Base-by-base conservation (phyloP, 2,797 vertebrate genomes). In the Rhabdomys pumilio region DNA sequence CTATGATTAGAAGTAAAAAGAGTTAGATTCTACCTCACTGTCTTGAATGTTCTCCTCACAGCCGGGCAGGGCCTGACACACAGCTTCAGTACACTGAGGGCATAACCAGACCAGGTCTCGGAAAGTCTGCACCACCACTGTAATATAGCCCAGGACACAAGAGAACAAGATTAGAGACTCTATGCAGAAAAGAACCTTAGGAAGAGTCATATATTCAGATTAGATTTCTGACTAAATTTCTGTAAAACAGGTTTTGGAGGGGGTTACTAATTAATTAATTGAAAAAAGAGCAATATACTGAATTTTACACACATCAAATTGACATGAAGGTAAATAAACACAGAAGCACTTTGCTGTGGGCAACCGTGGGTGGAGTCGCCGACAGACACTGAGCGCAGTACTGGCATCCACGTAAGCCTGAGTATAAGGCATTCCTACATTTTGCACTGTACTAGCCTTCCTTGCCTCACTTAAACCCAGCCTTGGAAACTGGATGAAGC, bases 31-130 rank as follows among this genome's bases (percentile, higher is more conserved):
- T 95, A 99, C 99, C 99, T 99, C 99, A 0, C 98, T 99, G n/a
- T 99, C 99, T 97, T 99, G 99, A 96, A 99, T 98, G 29, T 72
- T 98, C 24, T 99, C 99, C 95, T 99, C 99, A 69, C 99, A 99
- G 97, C 99, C 98, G 8, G 99, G 99, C 8, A 99, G 98, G 0
- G 99, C 99, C 93, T 69, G 97, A 97, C 99, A 99, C 96, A 99
- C 99, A 0, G 99, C 98, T 7, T 98, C 97, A 0, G 98, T 98
- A 97, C 99, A 99, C 98, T 99, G 99, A 69, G 99, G 99, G 98
- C 99, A 99, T 95, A 99, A 98, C 99, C 99, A 99, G 2, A 99
- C 99, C 98, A 99, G 98, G 98, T 99, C 99, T 77, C 99, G 98
- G 97, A 99, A 99, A 0, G 99, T 99, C 98, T 99, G 99, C 65